Conservation (phyloP, 2,797 vertebrate genomes). For the Neoniphon sammara region DNA sequence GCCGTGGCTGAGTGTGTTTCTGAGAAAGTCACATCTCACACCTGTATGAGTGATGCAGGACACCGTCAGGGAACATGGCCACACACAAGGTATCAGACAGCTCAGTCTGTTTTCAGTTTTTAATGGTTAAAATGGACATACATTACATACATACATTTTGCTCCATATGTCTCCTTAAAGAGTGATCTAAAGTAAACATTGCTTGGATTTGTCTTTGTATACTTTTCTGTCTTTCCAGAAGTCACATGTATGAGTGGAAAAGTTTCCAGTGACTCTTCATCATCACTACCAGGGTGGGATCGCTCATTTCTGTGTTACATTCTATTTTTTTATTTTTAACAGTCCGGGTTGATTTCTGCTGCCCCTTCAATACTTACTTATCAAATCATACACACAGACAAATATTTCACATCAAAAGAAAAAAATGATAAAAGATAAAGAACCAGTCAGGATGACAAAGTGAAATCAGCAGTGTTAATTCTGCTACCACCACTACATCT, state of each 20-base stretch:
- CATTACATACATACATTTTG: constrained; percentile 30
- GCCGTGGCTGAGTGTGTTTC: constrained; percentile 67
- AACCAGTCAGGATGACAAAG: too few relatives aligned
- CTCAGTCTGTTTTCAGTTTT: constrained; percentile 38
- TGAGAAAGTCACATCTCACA: constrained; percentile 69
- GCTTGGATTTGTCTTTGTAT: constrained; percentile 73
- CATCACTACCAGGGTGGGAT: constrained; percentile 74
- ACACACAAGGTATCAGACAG: neutral
- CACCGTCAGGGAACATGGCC: constrained; percentile 35
- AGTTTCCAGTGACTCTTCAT: constrained; percentile 63
- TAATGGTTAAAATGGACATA: constrained; percentile 10
- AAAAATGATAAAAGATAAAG: too few relatives aligned
- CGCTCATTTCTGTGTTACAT: constrained; percentile 65
- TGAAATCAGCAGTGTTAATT: too few relatives aligned
- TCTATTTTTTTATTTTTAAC: constrained; percentile 18
- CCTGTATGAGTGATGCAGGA: constrained; percentile 46
- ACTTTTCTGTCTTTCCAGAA: constrained; percentile 74
- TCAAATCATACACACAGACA: too few relatives aligned
- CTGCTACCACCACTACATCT: too few relatives aligned
- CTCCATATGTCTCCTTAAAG: constrained; percentile 51
- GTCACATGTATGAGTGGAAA: constrained; percentile 74
- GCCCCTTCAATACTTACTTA: too few relatives aligned
- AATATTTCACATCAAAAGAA: too few relatives aligned
- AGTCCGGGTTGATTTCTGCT: too few relatives aligned
- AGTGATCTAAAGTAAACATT: constrained; percentile 71